Evolutionary conservation across 64 coral and sea anemone genomes (phyloP).

Genomic region (Dendronephthya gigantea): DNA sequence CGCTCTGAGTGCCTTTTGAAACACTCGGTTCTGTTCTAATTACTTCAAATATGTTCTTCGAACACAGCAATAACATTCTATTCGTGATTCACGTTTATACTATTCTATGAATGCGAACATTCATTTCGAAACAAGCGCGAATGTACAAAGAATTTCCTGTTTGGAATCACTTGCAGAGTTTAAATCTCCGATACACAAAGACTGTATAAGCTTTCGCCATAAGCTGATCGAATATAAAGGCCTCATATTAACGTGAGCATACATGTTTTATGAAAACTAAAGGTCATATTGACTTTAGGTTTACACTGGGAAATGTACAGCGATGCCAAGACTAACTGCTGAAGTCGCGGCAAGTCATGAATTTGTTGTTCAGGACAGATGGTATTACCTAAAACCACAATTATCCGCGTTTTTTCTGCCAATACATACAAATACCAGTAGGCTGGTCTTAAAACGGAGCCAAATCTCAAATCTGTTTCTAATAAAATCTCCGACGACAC

Average conservation of each 20-base stretch:
- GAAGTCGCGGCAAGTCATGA: too few relatives aligned
- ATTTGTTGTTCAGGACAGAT: too few relatives aligned
- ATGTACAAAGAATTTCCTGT: neutral
- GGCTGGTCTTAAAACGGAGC: neutral
- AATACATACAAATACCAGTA: neutral
- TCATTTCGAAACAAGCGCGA: neutral
- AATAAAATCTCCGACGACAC: neutral
- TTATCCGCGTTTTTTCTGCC: neutral
- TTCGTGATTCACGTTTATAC: neutral
- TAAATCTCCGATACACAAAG: neutral
- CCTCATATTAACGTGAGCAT: neutral
- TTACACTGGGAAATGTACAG: neutral
- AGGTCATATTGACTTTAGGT: neutral
- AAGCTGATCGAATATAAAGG: neutral
- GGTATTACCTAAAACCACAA: neutral
- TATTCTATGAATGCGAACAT: neutral
- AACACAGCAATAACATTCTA: neutral
- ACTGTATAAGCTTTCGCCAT: neutral
- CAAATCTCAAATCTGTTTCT: neutral
- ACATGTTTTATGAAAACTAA: neutral
- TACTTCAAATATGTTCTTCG: neutral
- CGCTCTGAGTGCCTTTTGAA: neutral
- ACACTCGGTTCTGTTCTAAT: neutral
- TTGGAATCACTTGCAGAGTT: neutral
- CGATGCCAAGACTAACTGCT: too few relatives aligned